Base-by-base conservation (phyloP, 2,888 invertebrate species). In the Aphidius colemani region DNA sequence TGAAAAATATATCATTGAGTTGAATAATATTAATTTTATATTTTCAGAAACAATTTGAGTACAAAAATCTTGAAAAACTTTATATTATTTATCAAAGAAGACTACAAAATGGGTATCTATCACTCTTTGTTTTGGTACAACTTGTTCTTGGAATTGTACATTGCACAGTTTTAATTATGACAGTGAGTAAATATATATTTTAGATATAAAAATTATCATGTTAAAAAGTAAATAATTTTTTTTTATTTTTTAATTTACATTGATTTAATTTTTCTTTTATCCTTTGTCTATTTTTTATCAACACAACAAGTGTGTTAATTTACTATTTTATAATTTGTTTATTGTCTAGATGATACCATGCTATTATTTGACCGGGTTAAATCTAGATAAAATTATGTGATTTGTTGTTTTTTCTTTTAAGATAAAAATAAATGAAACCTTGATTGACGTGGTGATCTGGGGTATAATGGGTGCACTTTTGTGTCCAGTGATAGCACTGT, bases 1-100 rank as follows among this genome's bases (percentile, higher is more conserved):
- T 45, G 13, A 49, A 41, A 53, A 9, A 44, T 11, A n/a, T 13
- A 6, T 45, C 8, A 58, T 48, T 45, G 18, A 55, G 46, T 55
- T 58, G 3, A 53, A 40, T 43, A 5, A 30, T 5, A 2, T 30
- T 30, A 30, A 30, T 53, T 55, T 7, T 53, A 57, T 56, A 72
- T 70, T 85, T 86, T 66, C 84, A 94, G 93, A 88, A 88, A 75
- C 90, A 92, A 83, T 94, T 93, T 75, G 85, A 87, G 74, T 88
- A 90, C 71, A 88, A 91, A 75, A 88, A 89, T 76, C 82, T 94
- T 68, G 92, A 93, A 81, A 87, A 88, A 59, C 85, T 93, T 49
- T 94, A 91, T 79, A 85, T 88, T 69, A 85, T 87, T 67, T 94
- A 94, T 76, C 91, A 90, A 70, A 88, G 90, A 72, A 89, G 92